A percentile compares a stretch with the other conserved stretches of the same genome.
Evolutionary conservation across 2,113 vertebrate species (phyloP).

Genomic region (Melanotaenia duboulayi): DNA sequence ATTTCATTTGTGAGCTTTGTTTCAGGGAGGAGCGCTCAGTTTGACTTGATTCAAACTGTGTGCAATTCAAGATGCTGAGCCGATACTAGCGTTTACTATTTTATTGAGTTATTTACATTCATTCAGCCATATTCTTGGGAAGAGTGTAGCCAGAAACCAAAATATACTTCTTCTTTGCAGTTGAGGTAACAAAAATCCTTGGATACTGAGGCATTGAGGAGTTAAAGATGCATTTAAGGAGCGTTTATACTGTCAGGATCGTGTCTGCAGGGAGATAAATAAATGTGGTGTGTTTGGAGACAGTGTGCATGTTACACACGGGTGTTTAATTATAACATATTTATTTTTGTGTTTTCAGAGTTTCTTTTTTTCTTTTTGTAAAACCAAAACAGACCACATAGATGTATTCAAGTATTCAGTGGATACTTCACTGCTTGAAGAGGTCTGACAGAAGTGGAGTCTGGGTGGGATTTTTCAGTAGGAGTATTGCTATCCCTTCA

Average conservation of each 20-base stretch:
- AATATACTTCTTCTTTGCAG: not conserved
- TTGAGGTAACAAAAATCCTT: not conserved
- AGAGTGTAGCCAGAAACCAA: not conserved
- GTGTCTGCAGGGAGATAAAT: too few species aligned
- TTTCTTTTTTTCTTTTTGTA: not conserved
- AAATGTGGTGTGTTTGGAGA: too few species aligned
- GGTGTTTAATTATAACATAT: too few species aligned
- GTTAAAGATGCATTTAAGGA: not conserved
- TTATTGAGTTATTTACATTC: not conserved
- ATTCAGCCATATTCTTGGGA: not conserved
- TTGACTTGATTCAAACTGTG: slow-evolving; percentile 29
- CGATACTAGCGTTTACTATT: slow-evolving; percentile 13
- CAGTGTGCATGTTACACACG: too few species aligned
- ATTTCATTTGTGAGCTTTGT: slow-evolving; percentile 50
- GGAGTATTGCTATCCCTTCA: not conserved
- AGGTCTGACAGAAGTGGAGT: not conserved
- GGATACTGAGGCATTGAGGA: not conserved
- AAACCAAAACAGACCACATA: slow-evolving; percentile 1
- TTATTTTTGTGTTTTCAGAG: not conserved
- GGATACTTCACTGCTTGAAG: not conserved
- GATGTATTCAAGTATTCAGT: not conserved
- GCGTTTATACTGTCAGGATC: not conserved
- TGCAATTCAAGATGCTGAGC: not conserved
- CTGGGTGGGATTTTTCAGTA: not conserved
- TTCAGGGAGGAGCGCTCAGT: slow-evolving; percentile 34